Conservation (phyloP, 2,797 vertebrate species). For the Sebastes jordani region DNA sequence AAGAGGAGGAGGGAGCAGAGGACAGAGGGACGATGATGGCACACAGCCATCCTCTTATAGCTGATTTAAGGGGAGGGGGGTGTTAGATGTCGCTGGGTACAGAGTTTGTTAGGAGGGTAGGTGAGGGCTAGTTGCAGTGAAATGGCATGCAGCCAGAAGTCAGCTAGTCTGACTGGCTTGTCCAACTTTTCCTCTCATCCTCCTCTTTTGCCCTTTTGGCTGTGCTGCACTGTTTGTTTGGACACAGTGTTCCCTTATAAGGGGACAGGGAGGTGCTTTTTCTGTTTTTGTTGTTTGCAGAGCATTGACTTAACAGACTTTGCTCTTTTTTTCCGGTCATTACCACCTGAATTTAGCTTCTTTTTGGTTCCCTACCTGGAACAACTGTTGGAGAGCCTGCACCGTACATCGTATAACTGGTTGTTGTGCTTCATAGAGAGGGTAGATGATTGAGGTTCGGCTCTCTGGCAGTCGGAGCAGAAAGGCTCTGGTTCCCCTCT, state of each 20-base stretch:
- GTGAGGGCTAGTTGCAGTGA: conserved; percentile 5
- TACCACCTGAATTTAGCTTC: neutral
- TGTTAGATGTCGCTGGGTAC: conserved; percentile 12
- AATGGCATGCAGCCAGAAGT: conserved; percentile 31
- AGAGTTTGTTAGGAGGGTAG: conserved; percentile 5
- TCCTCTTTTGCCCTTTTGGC: conserved; percentile 45
- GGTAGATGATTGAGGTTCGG: conserved; percentile 33
- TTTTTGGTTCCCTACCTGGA: neutral
- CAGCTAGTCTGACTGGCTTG: conserved; percentile 14
- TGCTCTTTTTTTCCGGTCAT: conserved; percentile 35
- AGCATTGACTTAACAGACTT: conserved; percentile 53
- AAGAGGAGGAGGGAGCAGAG: conserved; percentile 18
- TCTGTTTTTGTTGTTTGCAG: conserved; percentile 38
- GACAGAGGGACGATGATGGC: conserved; percentile 40
- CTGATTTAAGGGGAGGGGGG: neutral
- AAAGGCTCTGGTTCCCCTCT: conserved; percentile 59
- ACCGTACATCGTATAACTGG: neutral
- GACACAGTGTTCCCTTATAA: conserved; percentile 70
- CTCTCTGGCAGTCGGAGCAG: conserved; percentile 44
- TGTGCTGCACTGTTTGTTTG: conserved; percentile 65
- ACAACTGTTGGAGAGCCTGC: neutral
- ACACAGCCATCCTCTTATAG: conserved; percentile 33
- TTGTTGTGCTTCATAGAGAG: conserved; percentile 29
- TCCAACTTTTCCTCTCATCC: conserved; percentile 39
- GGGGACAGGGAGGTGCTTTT: conserved; percentile 18